These are phyloP conservation scores for Eulemur mongoz DNA, from an alignment of 2,797 vertebrate genomes.

Conservation along the genomic window DNA sequence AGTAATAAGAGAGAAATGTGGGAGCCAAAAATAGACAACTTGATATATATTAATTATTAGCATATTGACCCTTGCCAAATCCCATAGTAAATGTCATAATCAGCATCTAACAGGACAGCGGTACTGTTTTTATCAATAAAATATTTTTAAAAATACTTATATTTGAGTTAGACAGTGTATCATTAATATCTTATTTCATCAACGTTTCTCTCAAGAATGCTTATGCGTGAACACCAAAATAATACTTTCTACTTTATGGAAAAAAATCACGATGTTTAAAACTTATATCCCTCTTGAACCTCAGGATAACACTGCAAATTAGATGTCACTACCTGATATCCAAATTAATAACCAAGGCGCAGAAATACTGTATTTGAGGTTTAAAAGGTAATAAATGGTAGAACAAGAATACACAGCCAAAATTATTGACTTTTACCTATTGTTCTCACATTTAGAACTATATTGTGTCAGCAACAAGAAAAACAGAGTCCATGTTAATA, in stretches of 20 bases:
- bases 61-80: background rate
- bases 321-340: background rate
- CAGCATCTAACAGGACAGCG: background rate
- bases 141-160: background rate
- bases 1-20: conserved; percentile 53
- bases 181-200: background rate
- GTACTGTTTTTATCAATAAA: background rate
- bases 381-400: background rate
- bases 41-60: conserved; percentile 29
- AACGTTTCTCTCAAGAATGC: background rate
- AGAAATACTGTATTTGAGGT: background rate
- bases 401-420: background rate
- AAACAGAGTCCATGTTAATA: background rate
- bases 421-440: background rate
- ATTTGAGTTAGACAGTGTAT: background rate
- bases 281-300: background rate
- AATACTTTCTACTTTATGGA: background rate
- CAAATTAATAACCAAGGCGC: background rate
- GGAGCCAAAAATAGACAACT: conserved; percentile 66
- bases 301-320: background rate
- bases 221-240: background rate
- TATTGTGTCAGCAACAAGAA: background rate
- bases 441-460: background rate
- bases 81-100: background rate
- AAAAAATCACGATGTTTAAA: background rate